Evolutionary conservation across 2,888 invertebrate genomes (phyloP), one percentile per base, ranked within the genome.

Genomic region (Plagodis dolabraria): DNA sequence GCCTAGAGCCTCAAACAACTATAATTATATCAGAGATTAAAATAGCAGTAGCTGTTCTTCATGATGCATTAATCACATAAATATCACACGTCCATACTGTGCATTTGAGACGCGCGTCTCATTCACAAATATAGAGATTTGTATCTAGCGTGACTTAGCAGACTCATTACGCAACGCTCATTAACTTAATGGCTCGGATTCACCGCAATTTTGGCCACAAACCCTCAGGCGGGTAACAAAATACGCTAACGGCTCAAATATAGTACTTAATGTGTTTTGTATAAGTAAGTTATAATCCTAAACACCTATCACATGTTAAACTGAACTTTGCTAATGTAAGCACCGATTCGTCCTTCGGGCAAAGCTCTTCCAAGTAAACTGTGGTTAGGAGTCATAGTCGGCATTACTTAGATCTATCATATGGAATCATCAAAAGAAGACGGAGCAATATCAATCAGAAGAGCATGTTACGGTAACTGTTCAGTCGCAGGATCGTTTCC

Each of bases 61-160:
- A 9, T 38, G 38, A 4, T 38, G 38, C 38, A 44, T 12, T 33
- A 8, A 33, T 12, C 33, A 33, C 8, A 45, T 45, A 10, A 45
- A 7, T 5, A 5, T 11, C 33, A 45, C 6, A 47, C 7, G 5
- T 9, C 36, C 45, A 53, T 53, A 46, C 53, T 53, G 53, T n/a
- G 5, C 6, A 46, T 34, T 51, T 50, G 22, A 44, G 35, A 33
- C 54, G 33, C 4, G 47, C 43, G 63, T 54, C 40, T 69, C 69
- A 79, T 76, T 77, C 73, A 76, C 82, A 80, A 83, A 81, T 79
- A 80, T 78, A 74, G 71, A 75, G 71, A 75, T 67, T 65, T 63
- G 65, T 47, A 51, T 66, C 60, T 67, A 67, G 69, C 71, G 63
- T 63, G 65, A 60, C 69, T 60, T 62, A 69, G 65, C 68, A 68